Evolutionary conservation across 2,888 invertebrate species (phyloP).

Genomic region (Ectemnius lituratus): DNA sequence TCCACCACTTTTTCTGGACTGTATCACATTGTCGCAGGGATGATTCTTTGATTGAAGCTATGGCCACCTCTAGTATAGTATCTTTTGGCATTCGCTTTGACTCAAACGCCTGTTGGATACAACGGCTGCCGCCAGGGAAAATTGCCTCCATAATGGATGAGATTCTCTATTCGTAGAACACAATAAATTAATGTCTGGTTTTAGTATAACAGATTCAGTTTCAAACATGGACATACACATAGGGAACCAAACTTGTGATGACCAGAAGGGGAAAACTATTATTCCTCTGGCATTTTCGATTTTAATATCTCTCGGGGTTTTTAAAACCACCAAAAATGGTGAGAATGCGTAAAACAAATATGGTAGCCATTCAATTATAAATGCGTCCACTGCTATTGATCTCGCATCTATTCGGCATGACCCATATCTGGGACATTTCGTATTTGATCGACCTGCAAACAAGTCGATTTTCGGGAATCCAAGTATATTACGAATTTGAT

Average conservation of each 20-base stretch:
- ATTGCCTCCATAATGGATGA: too few species aligned
- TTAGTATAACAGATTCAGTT: conserved; percentile 24
- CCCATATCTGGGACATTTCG: too few species aligned
- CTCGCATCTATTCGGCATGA: too few species aligned
- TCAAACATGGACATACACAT: conserved; percentile 35
- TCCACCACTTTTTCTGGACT: conserved; percentile 17
- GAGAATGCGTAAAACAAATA: conserved; percentile 54
- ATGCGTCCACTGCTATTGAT: conserved; percentile 31
- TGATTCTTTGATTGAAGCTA: not conserved
- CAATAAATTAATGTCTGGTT: conserved; percentile 29
- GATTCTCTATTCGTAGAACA: conserved; percentile 34
- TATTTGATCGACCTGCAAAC: too few species aligned
- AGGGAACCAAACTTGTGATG: conserved; percentile 47
- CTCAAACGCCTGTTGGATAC: not conserved
- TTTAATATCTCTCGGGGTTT: conserved; percentile 44
- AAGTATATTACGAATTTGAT: too few species aligned
- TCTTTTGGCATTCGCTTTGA: not conserved
- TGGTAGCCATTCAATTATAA: conserved; percentile 37
- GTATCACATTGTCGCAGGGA: conserved; percentile 30
- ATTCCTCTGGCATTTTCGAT: conserved; percentile 39
- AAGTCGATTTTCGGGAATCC: too few species aligned
- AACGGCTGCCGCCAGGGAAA: not conserved
- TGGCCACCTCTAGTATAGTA: not conserved
- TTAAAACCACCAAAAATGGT: conserved; percentile 36
- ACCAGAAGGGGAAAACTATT: conserved; percentile 46